Evolutionary conservation across 2,797 vertebrate species (phyloP), one percentile per base, ranked within the genome.

Genomic region (Huso huso): DNA sequence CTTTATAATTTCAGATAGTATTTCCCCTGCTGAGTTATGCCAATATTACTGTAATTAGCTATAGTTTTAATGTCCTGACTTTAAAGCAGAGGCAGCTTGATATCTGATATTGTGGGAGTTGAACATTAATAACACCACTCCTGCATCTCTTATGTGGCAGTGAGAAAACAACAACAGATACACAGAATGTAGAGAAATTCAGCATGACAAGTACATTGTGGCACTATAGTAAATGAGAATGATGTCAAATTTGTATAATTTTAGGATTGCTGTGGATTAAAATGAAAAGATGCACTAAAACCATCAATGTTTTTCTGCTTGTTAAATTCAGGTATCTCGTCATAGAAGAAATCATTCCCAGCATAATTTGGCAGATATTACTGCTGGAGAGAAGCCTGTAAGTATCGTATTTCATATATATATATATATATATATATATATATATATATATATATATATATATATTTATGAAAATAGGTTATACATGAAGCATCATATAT

Each of bases 341-440:
- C 89, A 91, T 13, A 83, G 87, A 77, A 87, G 89, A 61, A 91
- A 90, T 75, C 85, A 82, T 72, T 91, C 89, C 55, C 89, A 90
- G 6, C 89, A 90, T 68, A 81, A 84, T 68, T 60, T 89, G 69
- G 75, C 81, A 72, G 86, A 89, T 57, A 75, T 85, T 72, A 73
- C 82, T 67, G 74, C 83, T 10, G 67, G 82, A 72, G 87, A 90
- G 50, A 71, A 84, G 76, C 59, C 73, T 57, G 89, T 91, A 76
- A 87, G 85, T 9, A 37, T 64, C 37, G 3, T 37, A 37, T 70
- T 60, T 49, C 49, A 77, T 37, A 37, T 37, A 37, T 37, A 37
- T 37, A 37, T 37, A 37, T 37, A 37, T 55, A n/a, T 55, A 55
- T 55, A 55, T 55, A 55, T 55, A 55, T 55, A 55, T 55, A 9